phyloP scores from a whole-genome alignment of 2,888 invertebrate genomes.

The Drosophila lacicola region DNA sequence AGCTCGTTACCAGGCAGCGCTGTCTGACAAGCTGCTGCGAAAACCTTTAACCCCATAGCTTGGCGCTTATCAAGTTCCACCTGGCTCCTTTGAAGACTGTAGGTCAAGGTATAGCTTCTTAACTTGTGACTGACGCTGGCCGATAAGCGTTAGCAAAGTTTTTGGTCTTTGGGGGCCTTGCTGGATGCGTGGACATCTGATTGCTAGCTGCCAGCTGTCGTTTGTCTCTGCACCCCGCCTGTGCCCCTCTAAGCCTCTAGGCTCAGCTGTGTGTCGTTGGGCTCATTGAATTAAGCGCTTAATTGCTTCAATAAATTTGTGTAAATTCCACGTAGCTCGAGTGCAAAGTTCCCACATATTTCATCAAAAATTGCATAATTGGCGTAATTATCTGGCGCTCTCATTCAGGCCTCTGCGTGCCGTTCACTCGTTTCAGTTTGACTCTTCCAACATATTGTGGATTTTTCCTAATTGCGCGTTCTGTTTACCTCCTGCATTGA shows the following conservation, averaged over 20 bases:
- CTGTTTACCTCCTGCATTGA: constrained; percentile 51
- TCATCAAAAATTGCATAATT: constrained; percentile 63
- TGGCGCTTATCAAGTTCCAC: constrained; percentile 28
- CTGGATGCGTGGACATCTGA: constrained; percentile 3
- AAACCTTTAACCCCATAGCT: constrained; percentile 22
- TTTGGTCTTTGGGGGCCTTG: constrained; percentile 8
- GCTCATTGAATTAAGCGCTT: constrained; percentile 73
- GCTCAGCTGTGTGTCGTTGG: constrained; percentile 1
- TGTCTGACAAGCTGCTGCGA: not conserved
- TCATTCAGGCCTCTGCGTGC: constrained; percentile 36
- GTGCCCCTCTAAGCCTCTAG: not conserved
- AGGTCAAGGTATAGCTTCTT: constrained; percentile 31
- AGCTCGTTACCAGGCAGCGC: not conserved
- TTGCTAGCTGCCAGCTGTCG: constrained; percentile 22
- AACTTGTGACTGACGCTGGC: constrained; percentile 12
- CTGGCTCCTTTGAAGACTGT: constrained; percentile 6
- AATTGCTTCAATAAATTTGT: constrained; percentile 77
- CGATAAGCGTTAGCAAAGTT: constrained; percentile 40
- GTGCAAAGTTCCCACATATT: constrained; percentile 71
- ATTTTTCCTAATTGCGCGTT: constrained; percentile 58
- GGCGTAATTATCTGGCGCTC: constrained; percentile 71
- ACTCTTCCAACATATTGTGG: constrained; percentile 39
- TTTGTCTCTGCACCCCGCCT: constrained; percentile 1
- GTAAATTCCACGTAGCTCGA: constrained; percentile 55
- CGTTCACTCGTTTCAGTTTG: constrained; percentile 19